Evolutionary conservation across 2,113 vertebrate genomes (phyloP), one percentile per base, ranked within the genome.

Genomic region (Ammospiza caudacuta): DNA sequence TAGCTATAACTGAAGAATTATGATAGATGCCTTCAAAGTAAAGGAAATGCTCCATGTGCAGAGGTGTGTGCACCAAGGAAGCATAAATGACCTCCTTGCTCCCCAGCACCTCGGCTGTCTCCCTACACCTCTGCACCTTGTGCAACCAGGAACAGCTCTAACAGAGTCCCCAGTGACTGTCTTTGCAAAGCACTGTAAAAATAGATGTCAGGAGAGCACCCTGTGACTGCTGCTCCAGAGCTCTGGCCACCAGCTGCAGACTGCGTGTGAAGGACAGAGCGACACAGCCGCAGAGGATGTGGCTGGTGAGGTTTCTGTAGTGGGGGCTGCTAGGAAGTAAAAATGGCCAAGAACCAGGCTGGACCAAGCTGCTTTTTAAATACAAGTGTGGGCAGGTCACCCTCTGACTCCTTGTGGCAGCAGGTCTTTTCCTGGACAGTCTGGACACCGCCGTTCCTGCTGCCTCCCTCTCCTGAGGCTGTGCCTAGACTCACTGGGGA

Each of bases 31-130:
- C 46, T 73, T 31, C 9, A 37, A 68, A 58, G 49, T 24, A 77
- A 88, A 76, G n/a, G 18, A 68, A 73, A 74, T 77, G 13, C 3
- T 0, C 7, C 8, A 64, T 29, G 35, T 49, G 23, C 63, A 64
- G 33, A 80, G 25, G 70, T 14, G 15, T 9, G 31, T 27, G 20
- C 24, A 51, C 21, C 78, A 69, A 75, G 58, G 37, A 73, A 31
- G 27, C 29, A 69, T 0, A 5, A 84, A 61, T 11, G 11, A 61
- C 46, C 29, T 73, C 47, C n/a, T 21, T n/a, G 2, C 12, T 41
- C 15, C 7, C 13, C 41, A 27, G 28, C 0, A 3, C 24, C 22
- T 37, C 0, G 2, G 37, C 29, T 18, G 12, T 23, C 57, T 69
- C 47, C 47, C 35, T n/a, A 39, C 22, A 58, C 13, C 49, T 86